Conservation (phyloP, 2,113 vertebrate genomes). For the Thunnus maccoyii region DNA sequence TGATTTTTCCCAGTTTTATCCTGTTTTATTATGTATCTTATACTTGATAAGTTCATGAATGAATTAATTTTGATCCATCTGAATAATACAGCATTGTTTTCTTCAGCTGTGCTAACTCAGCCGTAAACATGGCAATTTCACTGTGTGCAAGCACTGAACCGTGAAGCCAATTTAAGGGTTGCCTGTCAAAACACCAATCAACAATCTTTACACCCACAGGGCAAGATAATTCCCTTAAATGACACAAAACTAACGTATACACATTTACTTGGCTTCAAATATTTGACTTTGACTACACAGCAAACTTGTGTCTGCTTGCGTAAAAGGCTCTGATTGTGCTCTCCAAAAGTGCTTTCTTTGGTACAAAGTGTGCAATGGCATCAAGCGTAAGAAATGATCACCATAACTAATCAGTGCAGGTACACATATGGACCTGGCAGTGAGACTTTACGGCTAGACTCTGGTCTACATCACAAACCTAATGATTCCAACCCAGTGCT, state of each 20-base stretch:
- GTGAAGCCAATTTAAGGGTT: neutral
- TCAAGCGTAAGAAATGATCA: neutral
- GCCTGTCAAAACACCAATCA: conserved; percentile 22
- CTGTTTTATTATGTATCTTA: neutral
- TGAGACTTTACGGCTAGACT: neutral
- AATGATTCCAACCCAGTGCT: conserved; percentile 11
- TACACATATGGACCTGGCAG: neutral
- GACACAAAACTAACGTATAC: conserved; percentile 9
- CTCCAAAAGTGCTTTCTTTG: neutral
- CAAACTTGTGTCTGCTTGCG: neutral
- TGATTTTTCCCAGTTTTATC: neutral
- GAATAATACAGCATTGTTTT: conserved; percentile 1
- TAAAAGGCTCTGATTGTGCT: neutral
- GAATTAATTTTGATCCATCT: conserved; percentile 12
- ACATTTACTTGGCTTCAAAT: neutral
- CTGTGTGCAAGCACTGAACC: conserved; percentile 32
- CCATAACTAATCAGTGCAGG: neutral
- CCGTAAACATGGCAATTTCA: neutral
- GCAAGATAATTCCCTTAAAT: conserved; percentile 1
- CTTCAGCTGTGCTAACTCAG: neutral
- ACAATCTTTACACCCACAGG: neutral
- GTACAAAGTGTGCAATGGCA: neutral
- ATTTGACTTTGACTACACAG: neutral
- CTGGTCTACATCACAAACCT: conserved; percentile 6
- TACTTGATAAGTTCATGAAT: conserved; percentile 4